Conservation (phyloP, 2,888 invertebrate genomes). For the Scelioninae gen. 1 region DNA sequence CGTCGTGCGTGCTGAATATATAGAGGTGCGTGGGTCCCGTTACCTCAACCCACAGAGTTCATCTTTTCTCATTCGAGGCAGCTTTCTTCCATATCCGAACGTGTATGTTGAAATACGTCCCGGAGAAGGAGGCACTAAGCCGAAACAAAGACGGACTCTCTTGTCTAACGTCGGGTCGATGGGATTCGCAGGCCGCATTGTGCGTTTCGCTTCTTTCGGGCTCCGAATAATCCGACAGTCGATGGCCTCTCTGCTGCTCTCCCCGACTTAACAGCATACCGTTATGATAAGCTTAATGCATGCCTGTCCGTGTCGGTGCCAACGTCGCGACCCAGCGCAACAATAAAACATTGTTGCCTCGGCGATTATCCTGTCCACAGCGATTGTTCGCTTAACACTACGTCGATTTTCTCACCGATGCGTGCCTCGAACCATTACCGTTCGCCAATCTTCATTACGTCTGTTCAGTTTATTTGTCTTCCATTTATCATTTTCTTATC, state of each 20-base stretch:
- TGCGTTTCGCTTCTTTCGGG: conserved; percentile 58
- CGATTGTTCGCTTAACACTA: conserved; percentile 67
- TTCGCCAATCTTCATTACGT: conserved; percentile 32
- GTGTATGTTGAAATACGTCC: conserved; percentile 12
- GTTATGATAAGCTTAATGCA: conserved; percentile 83
- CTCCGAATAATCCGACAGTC: conserved; percentile 75
- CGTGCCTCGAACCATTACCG: conserved; percentile 29
- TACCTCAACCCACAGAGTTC: conserved; percentile 73
- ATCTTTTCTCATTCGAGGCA: conserved; percentile 44
- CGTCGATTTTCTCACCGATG: conserved; percentile 61
- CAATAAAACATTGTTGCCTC: conserved; percentile 84
- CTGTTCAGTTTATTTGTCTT: conserved; percentile 5
- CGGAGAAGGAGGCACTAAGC: conserved; percentile 40
- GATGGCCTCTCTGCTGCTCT: conserved; percentile 67
- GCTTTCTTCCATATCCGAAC: conserved; percentile 31
- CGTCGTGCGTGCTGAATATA: conserved; percentile 82
- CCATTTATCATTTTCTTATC: conserved; percentile 33
- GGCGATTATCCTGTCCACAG: conserved; percentile 81
- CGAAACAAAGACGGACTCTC: conserved; percentile 67
- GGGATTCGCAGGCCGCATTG: conserved; percentile 65
- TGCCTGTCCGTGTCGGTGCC: conserved; percentile 78
- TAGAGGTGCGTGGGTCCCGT: conserved; percentile 80
- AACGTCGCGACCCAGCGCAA: conserved; percentile 80
- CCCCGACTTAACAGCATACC: conserved; percentile 79
- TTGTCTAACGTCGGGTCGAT: conserved; percentile 70